Percentiles rank a stretch among this genome's conserved stretches.
These are phyloP conservation scores for Philypnodon macrostomus DNA, from an alignment of 2,797 vertebrate genomes.

Conservation along the genomic window DNA sequence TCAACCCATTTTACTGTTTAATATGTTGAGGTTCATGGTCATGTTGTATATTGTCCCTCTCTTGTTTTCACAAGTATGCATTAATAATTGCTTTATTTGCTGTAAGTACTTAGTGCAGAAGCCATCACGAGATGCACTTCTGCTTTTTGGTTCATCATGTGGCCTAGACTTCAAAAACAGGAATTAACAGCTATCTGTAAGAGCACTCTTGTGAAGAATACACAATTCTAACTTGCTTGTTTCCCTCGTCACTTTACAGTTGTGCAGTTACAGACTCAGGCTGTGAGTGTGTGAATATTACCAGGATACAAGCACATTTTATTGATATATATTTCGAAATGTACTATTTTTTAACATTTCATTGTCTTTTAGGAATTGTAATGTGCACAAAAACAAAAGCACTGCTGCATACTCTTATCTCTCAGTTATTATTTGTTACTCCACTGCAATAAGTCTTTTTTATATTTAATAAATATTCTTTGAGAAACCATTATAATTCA, in stretches of 20 bases:
- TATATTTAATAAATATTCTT: conserved; percentile 74
- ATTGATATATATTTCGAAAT: no score
- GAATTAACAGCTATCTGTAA: conserved; percentile 20
- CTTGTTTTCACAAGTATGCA: conserved; percentile 12
- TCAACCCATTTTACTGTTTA: conserved; percentile 12
- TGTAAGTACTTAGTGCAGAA: conserved; percentile 19
- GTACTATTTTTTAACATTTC: background rate
- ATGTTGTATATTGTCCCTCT: background rate
- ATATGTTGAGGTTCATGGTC: conserved; percentile 5
- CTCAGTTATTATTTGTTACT: conserved; percentile 55
- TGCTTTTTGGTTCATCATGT: conserved; percentile 41
- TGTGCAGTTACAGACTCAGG: no score
- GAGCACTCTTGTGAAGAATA: conserved; percentile 20
- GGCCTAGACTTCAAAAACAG: conserved; percentile 30
- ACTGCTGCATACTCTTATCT: conserved; percentile 55
- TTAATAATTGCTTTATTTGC: conserved; percentile 13
- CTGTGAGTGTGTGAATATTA: conserved; percentile 15
- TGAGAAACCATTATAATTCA: conserved; percentile 27
- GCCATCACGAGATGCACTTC: conserved; percentile 48
- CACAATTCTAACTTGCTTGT: conserved; percentile 14
- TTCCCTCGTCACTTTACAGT: conserved; percentile 3
- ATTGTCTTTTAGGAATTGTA: conserved; percentile 11
- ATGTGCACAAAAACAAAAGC: conserved; percentile 40
- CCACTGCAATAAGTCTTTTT: conserved; percentile 59
- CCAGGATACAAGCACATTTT: no score